Evolutionary conservation across 2,797 vertebrate genomes (phyloP).

Genomic region (Phrynocephalus forsythii): DNA sequence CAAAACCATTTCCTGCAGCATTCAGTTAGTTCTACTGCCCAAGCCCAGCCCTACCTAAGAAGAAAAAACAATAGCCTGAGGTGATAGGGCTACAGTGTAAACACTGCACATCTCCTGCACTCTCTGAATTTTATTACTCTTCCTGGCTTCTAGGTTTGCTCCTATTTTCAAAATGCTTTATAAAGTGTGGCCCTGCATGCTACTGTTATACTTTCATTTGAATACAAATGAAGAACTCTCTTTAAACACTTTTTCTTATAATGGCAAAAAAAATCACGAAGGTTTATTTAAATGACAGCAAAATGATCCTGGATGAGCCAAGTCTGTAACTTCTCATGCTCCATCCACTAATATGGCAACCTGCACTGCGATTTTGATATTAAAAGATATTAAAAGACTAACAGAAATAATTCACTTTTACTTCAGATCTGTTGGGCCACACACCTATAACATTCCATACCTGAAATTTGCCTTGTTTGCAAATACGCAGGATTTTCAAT

Average conservation of each 20-base stretch:
- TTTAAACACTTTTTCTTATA: conserved; percentile 10
- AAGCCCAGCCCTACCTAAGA: conserved; percentile 64
- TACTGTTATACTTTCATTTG: conserved; percentile 6
- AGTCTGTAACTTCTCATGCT: conserved; percentile 25
- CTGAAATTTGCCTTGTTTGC: background rate
- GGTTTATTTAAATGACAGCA: background rate
- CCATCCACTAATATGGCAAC: conserved; percentile 14
- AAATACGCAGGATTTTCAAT: background rate
- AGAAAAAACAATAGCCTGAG: conserved; percentile 66
- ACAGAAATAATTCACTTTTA: background rate
- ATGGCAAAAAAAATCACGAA: background rate
- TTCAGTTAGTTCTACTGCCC: conserved; percentile 60
- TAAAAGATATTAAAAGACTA: conserved; percentile 20
- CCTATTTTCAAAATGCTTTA: conserved; percentile 36
- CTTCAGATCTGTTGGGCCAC: background rate
- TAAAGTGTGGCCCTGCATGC: conserved; percentile 16
- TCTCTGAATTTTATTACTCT: conserved; percentile 45
- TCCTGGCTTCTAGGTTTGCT: conserved; percentile 34
- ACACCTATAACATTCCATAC: background rate
- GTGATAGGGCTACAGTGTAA: conserved; percentile 59
- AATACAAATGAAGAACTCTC: conserved; percentile 16
- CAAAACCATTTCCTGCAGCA: conserved; percentile 68
- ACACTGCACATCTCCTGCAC: conserved; percentile 51
- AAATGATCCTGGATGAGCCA: background rate
- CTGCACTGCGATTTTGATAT: background rate